Evolutionary conservation across 2,888 invertebrate genomes (phyloP).

Genomic region (Lordiphosa fenestrarum): DNA sequence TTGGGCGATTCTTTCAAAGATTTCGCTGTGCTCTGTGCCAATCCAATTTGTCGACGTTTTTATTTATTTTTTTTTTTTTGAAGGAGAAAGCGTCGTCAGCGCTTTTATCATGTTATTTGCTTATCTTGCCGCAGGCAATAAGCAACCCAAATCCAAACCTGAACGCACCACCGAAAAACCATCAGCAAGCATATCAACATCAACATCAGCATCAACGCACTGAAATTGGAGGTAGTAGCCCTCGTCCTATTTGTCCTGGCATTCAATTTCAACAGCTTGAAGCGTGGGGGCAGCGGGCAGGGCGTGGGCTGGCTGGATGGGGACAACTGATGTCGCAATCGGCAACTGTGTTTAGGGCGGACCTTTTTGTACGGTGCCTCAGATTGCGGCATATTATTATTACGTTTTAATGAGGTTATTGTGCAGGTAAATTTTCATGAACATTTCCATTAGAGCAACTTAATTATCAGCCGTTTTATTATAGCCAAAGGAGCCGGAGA

Average conservation of each 20-base stretch:
- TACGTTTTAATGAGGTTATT: slow-evolving; percentile 38
- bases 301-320: neutral
- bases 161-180: slow-evolving; percentile 3
- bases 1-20: slow-evolving; percentile 3
- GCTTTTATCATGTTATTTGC: slow-evolving; percentile 44
- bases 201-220: slow-evolving; percentile 8
- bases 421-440: slow-evolving; percentile 19
- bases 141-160: slow-evolving; percentile 1
- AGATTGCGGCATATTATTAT: slow-evolving; percentile 32
- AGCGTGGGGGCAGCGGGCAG: neutral
- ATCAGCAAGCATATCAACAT: slow-evolving; percentile 1
- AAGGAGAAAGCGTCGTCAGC: slow-evolving; percentile 9
- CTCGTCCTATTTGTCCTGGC: slow-evolving; percentile 14
- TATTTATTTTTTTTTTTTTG: slow-evolving; percentile 8
- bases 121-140: slow-evolving; percentile 31
- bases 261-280: slow-evolving; percentile 15
- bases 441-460: slow-evolving; percentile 29
- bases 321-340: slow-evolving; percentile 5
- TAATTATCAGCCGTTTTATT: slow-evolving; percentile 21
- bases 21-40: slow-evolving; percentile 12
- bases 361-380: slow-evolving; percentile 12
- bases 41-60: slow-evolving; percentile 23
- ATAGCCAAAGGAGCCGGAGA: slow-evolving; percentile 7
- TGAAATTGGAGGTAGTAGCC: slow-evolving; percentile 15
- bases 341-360: slow-evolving; percentile 2